A percentile compares a stretch with the other conserved stretches of the same genome.
Conservation (phyloP, 2,888 invertebrate species). For the Dichetophora obliterata region DNA sequence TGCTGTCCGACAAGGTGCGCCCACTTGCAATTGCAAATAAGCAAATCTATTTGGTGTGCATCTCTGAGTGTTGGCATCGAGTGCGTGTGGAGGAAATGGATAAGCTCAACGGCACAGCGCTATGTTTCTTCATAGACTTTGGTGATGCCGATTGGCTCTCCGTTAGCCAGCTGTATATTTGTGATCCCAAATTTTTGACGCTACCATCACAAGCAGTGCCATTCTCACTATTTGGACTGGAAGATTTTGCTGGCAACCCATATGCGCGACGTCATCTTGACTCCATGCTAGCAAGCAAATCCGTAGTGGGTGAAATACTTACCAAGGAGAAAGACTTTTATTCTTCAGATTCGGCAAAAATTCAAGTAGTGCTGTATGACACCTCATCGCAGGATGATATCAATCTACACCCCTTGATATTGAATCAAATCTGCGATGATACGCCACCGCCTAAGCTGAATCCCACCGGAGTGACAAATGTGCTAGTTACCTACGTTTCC, state of each 20-base stretch:
- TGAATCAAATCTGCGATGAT: slow-evolving; percentile 71
- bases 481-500: slow-evolving; percentile 64
- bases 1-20: slow-evolving; percentile 57
- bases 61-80: slow-evolving; percentile 73
- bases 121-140: slow-evolving; percentile 81
- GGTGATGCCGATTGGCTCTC: slow-evolving; percentile 77
- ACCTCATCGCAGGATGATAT: slow-evolving; percentile 76
- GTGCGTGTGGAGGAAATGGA: slow-evolving; percentile 72
- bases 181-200: slow-evolving; percentile 76
- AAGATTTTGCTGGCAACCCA: slow-evolving; percentile 73
- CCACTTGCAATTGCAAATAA: slow-evolving; percentile 55
- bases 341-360: slow-evolving; percentile 58
- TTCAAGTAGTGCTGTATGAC: slow-evolving; percentile 76
- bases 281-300: slow-evolving; percentile 71
- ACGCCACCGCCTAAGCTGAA: slow-evolving; percentile 64
- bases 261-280: slow-evolving; percentile 65
- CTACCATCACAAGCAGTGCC: slow-evolving; percentile 81
- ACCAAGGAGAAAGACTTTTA: slow-evolving; percentile 61
- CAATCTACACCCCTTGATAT: slow-evolving; percentile 75
- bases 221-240: slow-evolving; percentile 78
- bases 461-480: slow-evolving; percentile 60
- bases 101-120: slow-evolving; percentile 69
- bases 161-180: slow-evolving; percentile 73
- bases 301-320: slow-evolving; percentile 74
- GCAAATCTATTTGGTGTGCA: slow-evolving; percentile 68